Conservation (phyloP, 2,888 invertebrate genomes). For the Drosophila affinis region DNA sequence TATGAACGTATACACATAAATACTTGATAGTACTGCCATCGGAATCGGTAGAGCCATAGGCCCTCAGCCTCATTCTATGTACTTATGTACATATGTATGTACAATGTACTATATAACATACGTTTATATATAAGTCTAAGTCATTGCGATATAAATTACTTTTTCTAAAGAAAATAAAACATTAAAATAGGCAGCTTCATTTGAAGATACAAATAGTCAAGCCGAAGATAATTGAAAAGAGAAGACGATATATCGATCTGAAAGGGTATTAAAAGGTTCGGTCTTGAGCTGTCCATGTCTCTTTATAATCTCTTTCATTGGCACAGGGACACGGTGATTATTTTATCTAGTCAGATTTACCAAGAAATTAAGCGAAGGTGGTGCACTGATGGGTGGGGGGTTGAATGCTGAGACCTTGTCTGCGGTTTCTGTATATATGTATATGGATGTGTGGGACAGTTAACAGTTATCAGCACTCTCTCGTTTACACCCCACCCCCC, state of each 20-base stretch:
- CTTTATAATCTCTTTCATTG: neutral
- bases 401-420: neutral
- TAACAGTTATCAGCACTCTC: slow-evolving; percentile 18
- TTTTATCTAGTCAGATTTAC: neutral
- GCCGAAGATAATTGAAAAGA: neutral
- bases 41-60: too few relatives aligned
- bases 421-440: neutral
- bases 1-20: too few relatives aligned
- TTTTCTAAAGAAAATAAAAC: too few relatives aligned
- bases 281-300: neutral
- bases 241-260: neutral
- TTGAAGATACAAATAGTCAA: too few relatives aligned
- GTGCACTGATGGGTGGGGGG: neutral
- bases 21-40: too few relatives aligned
- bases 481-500: slow-evolving; percentile 7
- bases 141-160: too few relatives aligned
- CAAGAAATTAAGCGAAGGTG: neutral
- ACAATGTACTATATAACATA: too few relatives aligned
- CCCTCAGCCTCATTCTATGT: too few relatives aligned
- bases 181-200: too few relatives aligned
- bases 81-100: too few relatives aligned
- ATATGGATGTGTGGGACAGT: slow-evolving; percentile 14
- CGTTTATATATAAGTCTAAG: too few relatives aligned
- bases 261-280: neutral
- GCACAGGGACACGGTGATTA: neutral